Percentiles rank a stretch among this genome's conserved stretches.
Conservation (phyloP, 2,113 vertebrate species). For the Sceloporus tristichus region DNA sequence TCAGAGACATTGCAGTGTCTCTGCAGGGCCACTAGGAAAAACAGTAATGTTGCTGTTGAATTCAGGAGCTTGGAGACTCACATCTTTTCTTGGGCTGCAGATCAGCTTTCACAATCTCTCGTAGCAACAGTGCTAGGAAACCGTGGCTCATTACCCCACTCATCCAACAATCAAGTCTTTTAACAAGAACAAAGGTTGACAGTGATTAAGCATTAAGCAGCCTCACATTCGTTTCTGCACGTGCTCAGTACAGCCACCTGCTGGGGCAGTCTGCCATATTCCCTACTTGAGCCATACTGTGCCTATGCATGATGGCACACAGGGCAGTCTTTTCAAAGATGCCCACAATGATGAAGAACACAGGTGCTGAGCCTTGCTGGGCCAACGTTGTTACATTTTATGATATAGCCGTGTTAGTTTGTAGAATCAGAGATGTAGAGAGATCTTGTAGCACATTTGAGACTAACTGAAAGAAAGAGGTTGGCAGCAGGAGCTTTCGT, state of each 20-base stretch:
- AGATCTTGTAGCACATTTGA: too few species aligned
- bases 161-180: constrained; percentile 75
- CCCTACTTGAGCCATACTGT: constrained; percentile 74
- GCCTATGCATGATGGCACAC: constrained; percentile 62
- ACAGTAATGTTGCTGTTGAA: constrained; percentile 20
- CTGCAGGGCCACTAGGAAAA: constrained; percentile 58
- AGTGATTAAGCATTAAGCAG: constrained; percentile 80
- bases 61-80: constrained; percentile 47
- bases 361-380: constrained; percentile 43
- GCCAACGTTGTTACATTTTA: constrained; percentile 54
- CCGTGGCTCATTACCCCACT: constrained; percentile 76
- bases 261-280: constrained; percentile 77
- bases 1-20: background rate
- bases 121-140: constrained; percentile 75
- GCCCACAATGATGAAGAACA: constrained; percentile 34
- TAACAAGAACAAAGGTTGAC: constrained; percentile 81
- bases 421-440: too few species aligned
- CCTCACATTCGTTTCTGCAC: constrained; percentile 77
- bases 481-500: too few species aligned
- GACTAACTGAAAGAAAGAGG: too few species aligned
- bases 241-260: constrained; percentile 78
- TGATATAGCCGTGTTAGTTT: too few species aligned
- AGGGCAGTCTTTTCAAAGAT: constrained; percentile 62
- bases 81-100: constrained; percentile 40
- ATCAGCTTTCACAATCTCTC: constrained; percentile 66